Percentiles rank a stretch among this genome's conserved stretches.
These are phyloP conservation scores for Hippocampus guttulatus DNA, from an alignment of 2,113 vertebrate genomes.

Conservation along the genomic window DNA sequence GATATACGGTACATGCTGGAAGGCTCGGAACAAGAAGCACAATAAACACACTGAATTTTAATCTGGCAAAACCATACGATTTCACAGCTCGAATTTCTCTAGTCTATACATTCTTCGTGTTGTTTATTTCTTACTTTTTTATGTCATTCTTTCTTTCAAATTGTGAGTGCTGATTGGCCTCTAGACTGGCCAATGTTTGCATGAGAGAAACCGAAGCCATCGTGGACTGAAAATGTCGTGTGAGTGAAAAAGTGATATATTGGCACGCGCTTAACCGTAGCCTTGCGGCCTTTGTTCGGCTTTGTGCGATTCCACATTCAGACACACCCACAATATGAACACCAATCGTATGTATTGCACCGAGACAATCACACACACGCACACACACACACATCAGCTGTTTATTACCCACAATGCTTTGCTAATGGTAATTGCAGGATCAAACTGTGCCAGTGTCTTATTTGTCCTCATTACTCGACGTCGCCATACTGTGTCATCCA, in stretches of 20 bases:
- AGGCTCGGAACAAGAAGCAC: slow-evolving; percentile 1
- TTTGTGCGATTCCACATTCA: background rate
- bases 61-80: background rate
- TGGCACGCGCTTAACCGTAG: background rate
- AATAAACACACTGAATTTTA: slow-evolving; percentile 1
- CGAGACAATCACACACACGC: slow-evolving; percentile 13
- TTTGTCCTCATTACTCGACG: slow-evolving; percentile 45
- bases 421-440: slow-evolving; percentile 62
- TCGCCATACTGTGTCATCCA: slow-evolving; percentile 17
- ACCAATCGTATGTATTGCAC: slow-evolving; percentile 17
- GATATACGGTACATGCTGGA: background rate
- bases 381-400: slow-evolving; percentile 17
- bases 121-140: background rate
- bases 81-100: background rate
- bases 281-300: background rate
- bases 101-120: background rate
- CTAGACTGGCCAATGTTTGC: background rate
- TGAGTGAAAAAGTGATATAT: background rate
- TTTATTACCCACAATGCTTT: slow-evolving; percentile 45
- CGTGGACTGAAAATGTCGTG: background rate
- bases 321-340: background rate
- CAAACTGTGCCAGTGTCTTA: slow-evolving; percentile 42
- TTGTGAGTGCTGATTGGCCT: background rate
- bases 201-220: background rate
- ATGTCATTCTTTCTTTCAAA: background rate